A percentile compares a stretch with the other conserved stretches of the same genome.
Evolutionary conservation across 2,888 invertebrate genomes (phyloP).

Genomic region (Baronia brevicornis): DNA sequence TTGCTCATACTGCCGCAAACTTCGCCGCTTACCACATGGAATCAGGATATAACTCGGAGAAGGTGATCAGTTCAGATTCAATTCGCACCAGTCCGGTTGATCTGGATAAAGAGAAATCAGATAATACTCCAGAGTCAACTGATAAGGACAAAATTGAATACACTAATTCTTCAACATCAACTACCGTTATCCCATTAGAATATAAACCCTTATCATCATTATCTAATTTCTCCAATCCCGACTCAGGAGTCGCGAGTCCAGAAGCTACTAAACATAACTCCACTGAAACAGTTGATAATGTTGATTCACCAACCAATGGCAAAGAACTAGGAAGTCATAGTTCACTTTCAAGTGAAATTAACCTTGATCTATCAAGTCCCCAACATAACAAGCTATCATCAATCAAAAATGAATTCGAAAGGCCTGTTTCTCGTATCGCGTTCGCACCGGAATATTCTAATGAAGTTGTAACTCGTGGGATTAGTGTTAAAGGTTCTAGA

Average conservation of each 20-base stretch:
- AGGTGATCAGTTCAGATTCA: constrained; percentile 62
- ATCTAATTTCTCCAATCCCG: constrained; percentile 64
- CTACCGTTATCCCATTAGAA: constrained; percentile 47
- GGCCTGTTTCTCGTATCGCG: constrained; percentile 48
- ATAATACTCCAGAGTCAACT: constrained; percentile 71
- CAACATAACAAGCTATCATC: constrained; percentile 51
- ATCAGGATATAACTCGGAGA: constrained; percentile 80
- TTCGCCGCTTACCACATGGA: constrained; percentile 75
- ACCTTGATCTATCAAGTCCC: constrained; percentile 73
- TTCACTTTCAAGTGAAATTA: constrained; percentile 74
- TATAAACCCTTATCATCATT: constrained; percentile 57
- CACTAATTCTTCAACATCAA: constrained; percentile 53
- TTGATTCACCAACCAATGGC: constrained; percentile 59
- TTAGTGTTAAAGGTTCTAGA: constrained; percentile 53
- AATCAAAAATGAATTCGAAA: constrained; percentile 48
- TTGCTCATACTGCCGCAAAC: constrained; percentile 61
- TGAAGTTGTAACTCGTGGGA: constrained; percentile 57
- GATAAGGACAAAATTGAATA: constrained; percentile 75
- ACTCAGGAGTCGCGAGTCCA: constrained; percentile 75
- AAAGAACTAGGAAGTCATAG: constrained; percentile 64
- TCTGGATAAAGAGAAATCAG: constrained; percentile 71
- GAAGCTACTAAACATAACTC: constrained; percentile 75
- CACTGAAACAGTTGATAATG: constrained; percentile 66
- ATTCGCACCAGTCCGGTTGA: constrained; percentile 65
- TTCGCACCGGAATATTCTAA: constrained; percentile 59